Evolutionary conservation across 2,888 invertebrate species (phyloP), one percentile per base, ranked within the genome.

Genomic region (Cecidostiba fungosa): DNA sequence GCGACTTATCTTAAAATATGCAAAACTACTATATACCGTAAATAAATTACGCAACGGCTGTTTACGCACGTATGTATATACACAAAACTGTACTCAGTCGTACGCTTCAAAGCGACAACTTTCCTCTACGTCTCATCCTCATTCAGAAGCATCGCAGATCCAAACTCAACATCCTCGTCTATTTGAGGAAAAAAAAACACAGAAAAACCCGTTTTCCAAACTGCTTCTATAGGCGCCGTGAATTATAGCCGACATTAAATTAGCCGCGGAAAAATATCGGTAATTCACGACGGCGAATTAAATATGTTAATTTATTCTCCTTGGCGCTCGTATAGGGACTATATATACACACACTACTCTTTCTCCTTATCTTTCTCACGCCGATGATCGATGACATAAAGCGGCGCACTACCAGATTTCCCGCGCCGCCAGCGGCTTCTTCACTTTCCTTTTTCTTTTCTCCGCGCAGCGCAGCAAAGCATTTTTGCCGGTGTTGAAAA

Each of bases 381-480:
- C 69, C 50, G 62, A 82, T 82, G 85, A 85, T 82, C 82, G 85
- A 85, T 85, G 82, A 79, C 82, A 85, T 74, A 74, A 79, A 78
- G 14, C 26, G 14, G 43, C 16, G 16, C 4, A 1, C 43, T 43
- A 19, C 36, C 32, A 36, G 70, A 32, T 70, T 70, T 76, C 76
- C 36, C 50, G 50, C 62, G 73, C 73, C 32, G 43, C 72, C n/a
- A 14, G 23, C 36, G 26, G 73, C 26, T 47, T 77, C 78, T 79
- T 79, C 84, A 84, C 79, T 84, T 84, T 84, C 84, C 47, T 66
- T 77, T 73, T 78, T 50, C 72, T n/a, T 10, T 23, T 12, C n/a
- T 6, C 26, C 36, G n/a, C 29, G 59, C 23, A 8, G 78, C 14
- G n/a, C 23, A 16, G 12, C 14, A 29, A 14, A 66, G 29, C 26